These are phyloP conservation scores for Clamator glandarius DNA, from an alignment of 2,797 vertebrate species.

Conservation along the genomic window DNA sequence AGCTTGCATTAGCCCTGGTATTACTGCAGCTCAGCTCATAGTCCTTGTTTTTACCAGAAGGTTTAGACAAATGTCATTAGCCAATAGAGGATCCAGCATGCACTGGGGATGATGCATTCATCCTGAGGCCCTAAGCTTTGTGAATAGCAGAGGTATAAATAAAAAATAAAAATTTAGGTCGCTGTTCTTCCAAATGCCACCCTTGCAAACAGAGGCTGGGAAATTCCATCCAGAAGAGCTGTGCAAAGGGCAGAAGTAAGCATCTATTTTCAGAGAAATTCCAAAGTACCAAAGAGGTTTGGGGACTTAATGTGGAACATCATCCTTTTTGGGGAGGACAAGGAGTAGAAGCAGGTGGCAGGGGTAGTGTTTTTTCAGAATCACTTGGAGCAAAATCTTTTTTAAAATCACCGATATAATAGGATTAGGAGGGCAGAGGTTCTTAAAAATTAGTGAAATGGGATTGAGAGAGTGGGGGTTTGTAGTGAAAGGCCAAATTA, in stretches of 20 bases:
- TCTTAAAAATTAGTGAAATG: slow-evolving; percentile 30
- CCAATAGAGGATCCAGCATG: fast-evolving
- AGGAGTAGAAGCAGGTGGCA: neutral
- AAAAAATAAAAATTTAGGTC: neutral
- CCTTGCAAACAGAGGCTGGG: neutral
- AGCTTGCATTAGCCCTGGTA: neutral
- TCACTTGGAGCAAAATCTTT: neutral
- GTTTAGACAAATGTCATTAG: neutral
- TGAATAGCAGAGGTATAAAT: neutral
- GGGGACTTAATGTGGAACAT: neutral
- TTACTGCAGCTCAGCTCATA: neutral
- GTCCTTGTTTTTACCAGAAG: neutral
- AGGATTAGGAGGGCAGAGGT: slow-evolving; percentile 6
- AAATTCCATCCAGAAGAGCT: neutral
- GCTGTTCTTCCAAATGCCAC: neutral
- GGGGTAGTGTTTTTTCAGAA: neutral
- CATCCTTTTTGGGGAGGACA: neutral
- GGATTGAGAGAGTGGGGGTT: neutral
- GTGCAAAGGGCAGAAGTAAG: neutral
- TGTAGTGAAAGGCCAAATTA: neutral
- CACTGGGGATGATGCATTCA: neutral
- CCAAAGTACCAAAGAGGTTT: neutral
- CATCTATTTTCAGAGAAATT: neutral
- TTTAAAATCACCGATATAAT: neutral
- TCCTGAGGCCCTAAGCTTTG: neutral